Evolutionary conservation across 2,797 vertebrate species (phyloP).

Genomic region (Micrastur ruficollis): DNA sequence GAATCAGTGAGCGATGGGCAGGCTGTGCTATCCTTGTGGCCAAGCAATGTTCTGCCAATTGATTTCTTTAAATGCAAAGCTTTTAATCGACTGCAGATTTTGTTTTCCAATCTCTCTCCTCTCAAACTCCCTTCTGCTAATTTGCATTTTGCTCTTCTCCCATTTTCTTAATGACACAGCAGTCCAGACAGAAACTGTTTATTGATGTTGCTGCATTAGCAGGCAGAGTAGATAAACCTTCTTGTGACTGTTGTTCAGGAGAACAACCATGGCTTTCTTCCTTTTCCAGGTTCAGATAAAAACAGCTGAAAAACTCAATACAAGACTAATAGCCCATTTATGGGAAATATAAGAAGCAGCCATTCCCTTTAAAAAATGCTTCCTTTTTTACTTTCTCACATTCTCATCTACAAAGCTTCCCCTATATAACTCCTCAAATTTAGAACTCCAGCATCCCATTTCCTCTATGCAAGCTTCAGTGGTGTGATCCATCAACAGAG

Average conservation of each 20-base stretch:
- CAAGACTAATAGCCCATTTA: background rate
- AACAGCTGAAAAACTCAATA: background rate
- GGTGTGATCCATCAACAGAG: background rate
- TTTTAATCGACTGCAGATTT: conserved; percentile 59
- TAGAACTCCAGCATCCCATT: background rate
- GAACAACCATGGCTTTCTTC: background rate
- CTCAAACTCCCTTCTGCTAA: background rate
- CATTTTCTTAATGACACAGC: conserved; percentile 58
- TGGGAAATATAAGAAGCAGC: background rate
- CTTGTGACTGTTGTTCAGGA: background rate
- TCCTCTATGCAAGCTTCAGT: background rate
- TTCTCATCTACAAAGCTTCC: background rate
- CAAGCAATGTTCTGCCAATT: conserved; percentile 32
- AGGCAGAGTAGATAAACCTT: conserved; percentile 5
- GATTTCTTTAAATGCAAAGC: conserved; percentile 52
- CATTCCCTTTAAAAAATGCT: background rate
- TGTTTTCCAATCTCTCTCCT: background rate
- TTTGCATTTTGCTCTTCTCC: conserved; percentile 28
- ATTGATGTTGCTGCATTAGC: conserved; percentile 54
- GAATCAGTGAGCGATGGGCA: background rate
- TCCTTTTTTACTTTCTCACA: background rate
- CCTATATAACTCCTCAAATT: background rate
- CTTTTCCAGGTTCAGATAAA: background rate
- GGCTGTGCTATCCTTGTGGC: background rate
- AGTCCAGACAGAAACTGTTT: conserved; percentile 45